Conservation (phyloP, 2,113 vertebrate species). For the Pipra filicauda region DNA sequence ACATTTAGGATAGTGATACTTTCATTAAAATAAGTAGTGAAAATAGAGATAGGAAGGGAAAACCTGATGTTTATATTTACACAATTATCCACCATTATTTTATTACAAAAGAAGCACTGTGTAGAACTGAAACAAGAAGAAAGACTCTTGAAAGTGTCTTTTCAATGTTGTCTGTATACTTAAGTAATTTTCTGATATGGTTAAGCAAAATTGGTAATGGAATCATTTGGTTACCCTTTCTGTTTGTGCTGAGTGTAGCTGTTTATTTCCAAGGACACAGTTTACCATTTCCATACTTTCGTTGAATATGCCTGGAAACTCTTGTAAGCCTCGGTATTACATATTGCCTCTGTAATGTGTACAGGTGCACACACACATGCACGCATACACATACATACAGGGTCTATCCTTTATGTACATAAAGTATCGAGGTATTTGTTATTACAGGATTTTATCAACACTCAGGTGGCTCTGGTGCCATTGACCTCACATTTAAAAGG, state of each 20-base stretch:
- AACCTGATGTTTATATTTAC: not conserved
- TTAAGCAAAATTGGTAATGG: not conserved
- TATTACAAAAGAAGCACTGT: not conserved
- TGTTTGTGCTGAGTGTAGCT: not conserved
- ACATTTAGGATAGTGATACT: not conserved
- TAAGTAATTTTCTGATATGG: not conserved
- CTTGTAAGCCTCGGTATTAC: not conserved
- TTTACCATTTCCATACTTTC: not conserved
- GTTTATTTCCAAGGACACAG: not conserved
- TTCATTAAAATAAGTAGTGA: not conserved
- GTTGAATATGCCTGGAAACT: not conserved
- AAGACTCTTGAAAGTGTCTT: not conserved
- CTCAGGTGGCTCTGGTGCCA: not conserved
- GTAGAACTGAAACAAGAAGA: not conserved
- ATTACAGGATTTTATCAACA: not conserved
- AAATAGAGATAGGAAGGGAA: not conserved
- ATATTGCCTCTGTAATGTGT: rapidly evolving
- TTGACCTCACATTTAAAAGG: not conserved
- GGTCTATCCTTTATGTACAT: not conserved
- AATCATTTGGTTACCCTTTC: not conserved
- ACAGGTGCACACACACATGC: not conserved
- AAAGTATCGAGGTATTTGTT: not conserved
- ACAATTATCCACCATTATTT: not conserved
- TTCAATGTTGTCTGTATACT: not conserved
- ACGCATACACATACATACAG: too few species aligned